These are phyloP conservation scores for Leptothorax acervorum DNA, from an alignment of 2,888 invertebrate species.

Conservation along the genomic window DNA sequence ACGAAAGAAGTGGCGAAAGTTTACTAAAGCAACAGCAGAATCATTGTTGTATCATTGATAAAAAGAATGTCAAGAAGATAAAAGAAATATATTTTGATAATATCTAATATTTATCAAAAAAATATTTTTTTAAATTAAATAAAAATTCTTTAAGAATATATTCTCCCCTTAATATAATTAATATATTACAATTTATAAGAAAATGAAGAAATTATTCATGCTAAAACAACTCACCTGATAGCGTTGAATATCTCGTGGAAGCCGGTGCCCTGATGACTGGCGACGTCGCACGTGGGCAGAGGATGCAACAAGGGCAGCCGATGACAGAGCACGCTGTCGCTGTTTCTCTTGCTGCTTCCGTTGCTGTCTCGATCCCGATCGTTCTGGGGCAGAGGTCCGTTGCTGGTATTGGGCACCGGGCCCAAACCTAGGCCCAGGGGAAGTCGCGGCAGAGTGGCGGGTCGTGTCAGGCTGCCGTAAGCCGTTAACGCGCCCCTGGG, in stretches of 20 bases:
- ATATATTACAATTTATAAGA: not conserved
- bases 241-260: constrained; percentile 86
- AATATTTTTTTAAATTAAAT: not conserved
- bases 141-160: not conserved
- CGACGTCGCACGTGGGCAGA: constrained; percentile 86
- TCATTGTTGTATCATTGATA: not conserved
- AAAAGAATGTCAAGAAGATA: not conserved
- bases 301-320: constrained; percentile 86
- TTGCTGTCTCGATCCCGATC: constrained; percentile 79
- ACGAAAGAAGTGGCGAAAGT: not conserved
- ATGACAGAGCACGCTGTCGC: constrained; percentile 87
- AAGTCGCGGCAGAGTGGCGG: constrained; percentile 86
- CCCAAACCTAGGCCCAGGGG: constrained; percentile 85
- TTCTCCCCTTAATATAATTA: not conserved
- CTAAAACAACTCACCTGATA: constrained; percentile 74
- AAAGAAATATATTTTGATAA: not conserved
- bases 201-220: not conserved
- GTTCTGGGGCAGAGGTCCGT: constrained; percentile 76
- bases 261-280: constrained; percentile 84
- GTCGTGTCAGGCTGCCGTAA: constrained; percentile 85
- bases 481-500: constrained; percentile 86
- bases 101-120: too few species aligned
- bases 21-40: not conserved
- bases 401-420: constrained; percentile 77
- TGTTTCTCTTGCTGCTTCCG: constrained; percentile 86